A percentile compares a stretch with the other conserved stretches of the same genome.
Evolutionary conservation across 2,113 vertebrate species (phyloP).

Genomic region (Butorides virescens): DNA sequence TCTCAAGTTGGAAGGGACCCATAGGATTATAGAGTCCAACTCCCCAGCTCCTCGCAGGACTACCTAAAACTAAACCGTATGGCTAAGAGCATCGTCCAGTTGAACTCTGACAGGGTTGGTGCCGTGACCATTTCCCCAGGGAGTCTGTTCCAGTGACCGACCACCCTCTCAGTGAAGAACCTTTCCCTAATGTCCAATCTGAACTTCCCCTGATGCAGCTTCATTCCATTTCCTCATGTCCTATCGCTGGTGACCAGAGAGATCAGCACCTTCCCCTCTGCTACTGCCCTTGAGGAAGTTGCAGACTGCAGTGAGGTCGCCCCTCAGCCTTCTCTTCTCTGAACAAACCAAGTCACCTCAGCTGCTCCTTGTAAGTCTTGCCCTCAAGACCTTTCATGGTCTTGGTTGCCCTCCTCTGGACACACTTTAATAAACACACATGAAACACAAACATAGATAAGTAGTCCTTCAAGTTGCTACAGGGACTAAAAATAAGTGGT

Average conservation of each 20-base stretch:
- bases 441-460: not conserved
- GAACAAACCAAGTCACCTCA: not conserved
- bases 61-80: not conserved
- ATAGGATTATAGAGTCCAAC: rapidly evolving
- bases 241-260: not conserved
- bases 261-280: not conserved
- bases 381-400: not conserved
- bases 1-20: not conserved
- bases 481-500: not conserved
- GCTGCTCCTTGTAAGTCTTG: rapidly evolving
- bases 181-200: not conserved
- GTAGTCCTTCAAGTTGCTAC: not conserved
- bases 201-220: not conserved
- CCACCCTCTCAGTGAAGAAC: not conserved
- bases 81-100: not conserved
- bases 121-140: not conserved
- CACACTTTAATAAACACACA: not conserved
- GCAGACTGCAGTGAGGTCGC: not conserved
- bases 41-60: not conserved
- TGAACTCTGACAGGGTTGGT: not conserved
- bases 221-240: not conserved
- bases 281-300: rapidly evolving
- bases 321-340: not conserved
- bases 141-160: not conserved
- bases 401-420: not conserved